Evolutionary conservation across 2,797 vertebrate genomes (phyloP).

Genomic region (Sciaenops ocellatus): DNA sequence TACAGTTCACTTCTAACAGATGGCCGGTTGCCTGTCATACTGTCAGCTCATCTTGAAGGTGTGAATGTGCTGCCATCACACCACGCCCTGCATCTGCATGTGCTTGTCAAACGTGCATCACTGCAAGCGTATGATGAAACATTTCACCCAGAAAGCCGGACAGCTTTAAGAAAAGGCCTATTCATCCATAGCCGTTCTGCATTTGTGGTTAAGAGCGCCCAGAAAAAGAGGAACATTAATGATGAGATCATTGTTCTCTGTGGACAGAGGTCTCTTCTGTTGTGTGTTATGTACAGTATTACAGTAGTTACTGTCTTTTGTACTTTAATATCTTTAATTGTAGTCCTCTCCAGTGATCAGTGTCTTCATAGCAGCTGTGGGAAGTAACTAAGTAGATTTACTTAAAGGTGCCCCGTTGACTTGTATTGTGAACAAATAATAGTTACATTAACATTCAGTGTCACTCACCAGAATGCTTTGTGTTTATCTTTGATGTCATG

Average conservation of each 20-base stretch:
- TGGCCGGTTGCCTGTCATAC: constrained; percentile 48
- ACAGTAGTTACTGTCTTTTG: background rate
- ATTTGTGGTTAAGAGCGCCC: constrained; percentile 8
- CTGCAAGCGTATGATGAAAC: constrained; percentile 6
- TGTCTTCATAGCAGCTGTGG: background rate
- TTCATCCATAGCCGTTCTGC: constrained; percentile 7
- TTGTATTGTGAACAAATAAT: background rate
- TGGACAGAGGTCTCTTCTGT: constrained; percentile 22
- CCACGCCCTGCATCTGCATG: constrained; percentile 27
- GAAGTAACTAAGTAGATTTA: background rate
- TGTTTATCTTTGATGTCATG: background rate
- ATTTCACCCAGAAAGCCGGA: background rate
- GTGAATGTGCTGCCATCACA: constrained; percentile 42
- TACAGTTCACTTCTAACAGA: constrained; percentile 24
- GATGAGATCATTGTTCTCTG: constrained; percentile 53
- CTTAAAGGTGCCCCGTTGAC: background rate
- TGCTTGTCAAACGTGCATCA: constrained; percentile 3
- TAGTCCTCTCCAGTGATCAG: too few relatives aligned
- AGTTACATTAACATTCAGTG: background rate
- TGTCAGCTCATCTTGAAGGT: constrained; percentile 58
- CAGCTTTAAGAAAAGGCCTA: constrained; percentile 16
- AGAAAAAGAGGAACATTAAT: constrained; percentile 64
- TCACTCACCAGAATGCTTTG: background rate
- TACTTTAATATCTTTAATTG: background rate
- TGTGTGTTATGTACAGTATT: background rate